These are phyloP conservation scores for Oreocharis arfaki DNA, from an alignment of 2,113 vertebrate genomes.

Conservation along the genomic window DNA sequence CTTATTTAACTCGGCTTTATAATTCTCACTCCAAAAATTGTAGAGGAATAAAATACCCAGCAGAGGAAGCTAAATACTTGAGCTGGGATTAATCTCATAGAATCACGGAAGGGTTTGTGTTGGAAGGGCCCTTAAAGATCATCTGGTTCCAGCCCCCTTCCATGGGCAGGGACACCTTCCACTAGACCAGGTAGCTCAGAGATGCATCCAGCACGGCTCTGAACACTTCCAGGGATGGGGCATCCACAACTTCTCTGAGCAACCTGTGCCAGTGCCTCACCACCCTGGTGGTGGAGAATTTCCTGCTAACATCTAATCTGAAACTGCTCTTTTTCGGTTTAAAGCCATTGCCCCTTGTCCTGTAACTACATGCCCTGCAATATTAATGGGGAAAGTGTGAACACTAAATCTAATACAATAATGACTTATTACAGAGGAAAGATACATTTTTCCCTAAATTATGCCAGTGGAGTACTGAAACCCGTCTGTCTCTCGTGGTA, in stretches of 20 bases:
- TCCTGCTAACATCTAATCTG: background rate
- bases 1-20: background rate
- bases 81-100: background rate
- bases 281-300: background rate
- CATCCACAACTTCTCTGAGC: background rate
- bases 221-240: background rate
- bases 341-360: background rate
- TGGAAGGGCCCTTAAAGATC: background rate
- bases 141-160: background rate
- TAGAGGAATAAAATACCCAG: background rate
- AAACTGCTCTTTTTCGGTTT: background rate
- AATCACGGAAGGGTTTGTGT: background rate
- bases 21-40: background rate
- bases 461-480: background rate
- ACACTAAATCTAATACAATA: background rate
- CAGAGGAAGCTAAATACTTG: background rate
- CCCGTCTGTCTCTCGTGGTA: constrained; percentile 35
- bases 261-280: background rate
- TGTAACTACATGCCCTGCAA: background rate
- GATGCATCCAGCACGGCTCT: background rate
- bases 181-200: background rate
- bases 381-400: background rate
- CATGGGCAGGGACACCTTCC: background rate
- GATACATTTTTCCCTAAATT: background rate
- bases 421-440: background rate